Base-by-base conservation (phyloP, 2,113 vertebrate species). In the Balaeniceps rex region DNA sequence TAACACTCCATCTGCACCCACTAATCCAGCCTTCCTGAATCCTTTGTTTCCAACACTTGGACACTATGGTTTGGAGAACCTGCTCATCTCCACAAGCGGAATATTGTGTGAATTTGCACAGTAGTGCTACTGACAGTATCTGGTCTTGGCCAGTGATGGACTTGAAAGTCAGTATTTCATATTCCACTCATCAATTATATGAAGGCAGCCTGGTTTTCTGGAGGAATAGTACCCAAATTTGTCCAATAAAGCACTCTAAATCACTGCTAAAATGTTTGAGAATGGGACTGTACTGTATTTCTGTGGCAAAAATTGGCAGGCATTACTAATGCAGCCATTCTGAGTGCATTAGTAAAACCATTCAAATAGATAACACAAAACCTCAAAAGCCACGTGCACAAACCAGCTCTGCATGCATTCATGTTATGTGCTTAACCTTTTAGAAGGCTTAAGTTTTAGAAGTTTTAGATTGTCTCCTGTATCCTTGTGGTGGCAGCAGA, bases 401-500 rank as follows among this genome's bases (percentile, higher is more conserved):
- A 29, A 19, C 7, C 47, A 52, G 24, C 46, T 66, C 49, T 86
- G 63, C 58, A 5, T 72, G 40, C 3, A 0, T 46, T n/a, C 11
- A 11, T 28, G 14, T 34, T 47, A 6, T 5, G 11, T 55, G 25
- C 55, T 70, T 83, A 51, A 71, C 40, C 42, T 87, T 81, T 61
- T 7, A 28, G 23, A 44, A 66, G 4, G 38, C 19, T 46, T 6
- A 52, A 3, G 8, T 25, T 90, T 68, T 52, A 33, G 11, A 31
- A 55, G 40, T 60, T 74, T 25, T 44, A 58, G 21, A 16, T 75
- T 60, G 61, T 70, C 33, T 90, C 46, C 52, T 47, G 18, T 60
- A 33, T 58, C 92, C 90, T 94, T 93, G 75, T 51, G 87, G 95
- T 95, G 95, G 90, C 96, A 96, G 93, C 88, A 96, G 86, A 96